Conservation (phyloP, 2,113 vertebrate genomes). For the Atherinomorus stipes region DNA sequence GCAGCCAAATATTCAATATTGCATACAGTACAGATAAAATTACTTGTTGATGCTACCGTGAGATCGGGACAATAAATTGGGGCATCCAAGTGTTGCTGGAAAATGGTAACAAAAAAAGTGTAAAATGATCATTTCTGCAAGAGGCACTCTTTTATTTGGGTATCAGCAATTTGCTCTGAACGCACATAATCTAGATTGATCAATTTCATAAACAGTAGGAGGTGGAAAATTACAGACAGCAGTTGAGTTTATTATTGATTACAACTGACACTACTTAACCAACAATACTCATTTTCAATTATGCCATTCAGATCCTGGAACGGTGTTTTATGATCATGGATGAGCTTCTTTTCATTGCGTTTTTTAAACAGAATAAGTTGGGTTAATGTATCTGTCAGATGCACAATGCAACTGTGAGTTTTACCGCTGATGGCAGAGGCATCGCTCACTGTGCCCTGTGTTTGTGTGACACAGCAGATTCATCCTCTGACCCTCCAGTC, state of each 20-base stretch:
- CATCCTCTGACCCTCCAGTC: constrained; percentile 45
- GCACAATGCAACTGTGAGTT: background rate
- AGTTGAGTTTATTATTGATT: constrained; percentile 2
- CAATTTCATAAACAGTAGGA: background rate
- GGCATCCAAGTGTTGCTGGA: too few relatives aligned
- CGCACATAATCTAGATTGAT: background rate
- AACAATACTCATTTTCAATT: background rate
- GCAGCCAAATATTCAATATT: too few relatives aligned
- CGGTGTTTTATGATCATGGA: too few relatives aligned
- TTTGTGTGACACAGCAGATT: constrained; percentile 46
- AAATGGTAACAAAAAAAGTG: too few relatives aligned
- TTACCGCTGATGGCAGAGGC: constrained; percentile 6
- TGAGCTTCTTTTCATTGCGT: background rate
- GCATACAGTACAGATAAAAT: too few relatives aligned
- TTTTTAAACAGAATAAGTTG: background rate
- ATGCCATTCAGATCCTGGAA: too few relatives aligned
- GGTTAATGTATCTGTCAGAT: constrained; percentile 9
- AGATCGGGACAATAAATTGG: too few relatives aligned
- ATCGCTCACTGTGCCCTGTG: constrained; percentile 33
- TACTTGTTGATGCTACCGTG: too few relatives aligned
- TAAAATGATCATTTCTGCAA: background rate
- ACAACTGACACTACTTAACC: background rate
- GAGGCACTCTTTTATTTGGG: background rate
- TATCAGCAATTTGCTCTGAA: background rate
- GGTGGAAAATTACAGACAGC: background rate